phyloP scores from a whole-genome alignment of 1,140 invertebrate species.

The Caenorhabditis latens region DNA sequence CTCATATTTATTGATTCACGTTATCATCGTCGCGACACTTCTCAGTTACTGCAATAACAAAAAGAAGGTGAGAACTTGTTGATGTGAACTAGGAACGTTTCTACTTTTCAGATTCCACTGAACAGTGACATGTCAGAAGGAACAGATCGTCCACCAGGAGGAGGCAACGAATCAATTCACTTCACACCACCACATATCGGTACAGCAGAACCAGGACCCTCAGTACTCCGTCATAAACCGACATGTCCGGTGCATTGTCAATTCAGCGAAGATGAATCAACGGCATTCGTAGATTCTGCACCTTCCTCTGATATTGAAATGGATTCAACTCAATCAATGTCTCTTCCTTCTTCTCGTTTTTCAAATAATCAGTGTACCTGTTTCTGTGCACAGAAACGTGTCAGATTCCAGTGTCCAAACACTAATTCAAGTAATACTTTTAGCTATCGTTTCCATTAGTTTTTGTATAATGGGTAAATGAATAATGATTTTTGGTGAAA shows the following conservation, averaged over 20 bases:
- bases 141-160: background rate
- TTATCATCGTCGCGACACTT: background rate
- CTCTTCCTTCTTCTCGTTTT: background rate
- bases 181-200: conserved; percentile 35
- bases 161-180: conserved; percentile 9
- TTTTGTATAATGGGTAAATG: background rate
- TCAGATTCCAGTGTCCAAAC: conserved; percentile 6
- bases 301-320: conserved; percentile 2
- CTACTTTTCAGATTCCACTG: background rate
- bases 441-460: conserved; percentile 1
- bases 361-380: background rate
- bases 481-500: no score
- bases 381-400: conserved; percentile 21
- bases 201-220: background rate
- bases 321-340: background rate
- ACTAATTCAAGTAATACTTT: background rate
- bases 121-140: background rate
- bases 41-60: background rate
- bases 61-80: background rate
- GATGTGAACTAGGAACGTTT: background rate
- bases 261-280: background rate
- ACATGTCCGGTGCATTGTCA: background rate
- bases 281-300: conserved; percentile 10
- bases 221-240: background rate
- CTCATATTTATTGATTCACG: background rate